phyloP scores from a whole-genome alignment of 2,797 vertebrate genomes.

The Aeoliscus strigatus region DNA sequence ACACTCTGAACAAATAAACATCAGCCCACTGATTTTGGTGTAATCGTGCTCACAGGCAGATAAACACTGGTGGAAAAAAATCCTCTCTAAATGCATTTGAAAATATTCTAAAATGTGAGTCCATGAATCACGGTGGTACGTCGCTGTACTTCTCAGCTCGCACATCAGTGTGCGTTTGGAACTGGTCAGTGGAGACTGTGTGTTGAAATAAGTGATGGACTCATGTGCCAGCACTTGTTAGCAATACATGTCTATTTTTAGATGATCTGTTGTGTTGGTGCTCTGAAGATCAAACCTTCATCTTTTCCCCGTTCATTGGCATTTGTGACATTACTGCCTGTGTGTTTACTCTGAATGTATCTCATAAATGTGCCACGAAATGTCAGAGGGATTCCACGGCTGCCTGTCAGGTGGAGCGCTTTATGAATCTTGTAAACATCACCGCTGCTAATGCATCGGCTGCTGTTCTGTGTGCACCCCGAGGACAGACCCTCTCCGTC shows the following conservation, averaged over 20 bases:
- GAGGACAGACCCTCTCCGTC: constrained; percentile 44
- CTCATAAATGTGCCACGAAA: constrained; percentile 22
- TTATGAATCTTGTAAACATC: constrained; percentile 50
- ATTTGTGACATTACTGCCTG: constrained; percentile 12
- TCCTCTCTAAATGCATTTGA: too few species aligned
- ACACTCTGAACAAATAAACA: too few species aligned
- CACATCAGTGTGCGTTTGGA: too few species aligned
- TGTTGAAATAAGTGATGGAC: too few species aligned
- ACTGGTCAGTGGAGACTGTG: too few species aligned
- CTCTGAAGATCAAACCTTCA: neutral
- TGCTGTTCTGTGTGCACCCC: constrained; percentile 37
- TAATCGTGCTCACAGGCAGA: too few species aligned
- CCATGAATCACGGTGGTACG: too few species aligned
- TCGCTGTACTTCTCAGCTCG: too few species aligned
- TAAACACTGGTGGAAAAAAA: too few species aligned
- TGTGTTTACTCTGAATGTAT: constrained; percentile 17
- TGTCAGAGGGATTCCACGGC: constrained; percentile 39
- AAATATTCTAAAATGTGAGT: too few species aligned
- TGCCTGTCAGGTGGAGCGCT: constrained; percentile 49
- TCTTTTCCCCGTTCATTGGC: neutral
- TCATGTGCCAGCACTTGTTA: too few species aligned
- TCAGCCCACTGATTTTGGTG: too few species aligned
- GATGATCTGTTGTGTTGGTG: neutral
- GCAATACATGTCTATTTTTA: neutral
- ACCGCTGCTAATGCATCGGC: constrained; percentile 57